Evolutionary conservation across 2,888 invertebrate genomes (phyloP).

Genomic region (Drosophila dives): DNA sequence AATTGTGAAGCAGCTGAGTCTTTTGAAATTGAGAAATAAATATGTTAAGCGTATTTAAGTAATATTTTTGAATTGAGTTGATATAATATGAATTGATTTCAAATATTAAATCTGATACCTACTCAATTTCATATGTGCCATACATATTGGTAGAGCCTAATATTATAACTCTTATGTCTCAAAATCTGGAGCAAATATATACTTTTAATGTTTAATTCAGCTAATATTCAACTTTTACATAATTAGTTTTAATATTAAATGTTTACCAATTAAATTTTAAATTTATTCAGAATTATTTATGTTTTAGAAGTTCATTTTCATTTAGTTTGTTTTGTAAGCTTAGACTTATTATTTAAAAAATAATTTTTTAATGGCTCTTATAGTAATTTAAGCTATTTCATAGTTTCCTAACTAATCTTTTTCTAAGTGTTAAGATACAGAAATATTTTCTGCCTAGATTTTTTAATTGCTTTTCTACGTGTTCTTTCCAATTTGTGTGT

Average conservation of each 20-base stretch:
- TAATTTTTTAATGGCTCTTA: not conserved
- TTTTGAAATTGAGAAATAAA: not conserved
- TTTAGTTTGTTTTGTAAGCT: not conserved
- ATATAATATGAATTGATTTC: not conserved
- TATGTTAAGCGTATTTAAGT: not conserved
- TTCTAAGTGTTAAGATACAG: not conserved
- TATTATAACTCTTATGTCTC: not conserved
- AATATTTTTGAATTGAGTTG: not conserved
- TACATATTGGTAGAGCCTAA: not conserved
- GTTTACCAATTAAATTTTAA: too few relatives aligned
- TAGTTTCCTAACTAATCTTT: not conserved
- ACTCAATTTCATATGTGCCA: not conserved
- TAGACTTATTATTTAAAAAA: not conserved
- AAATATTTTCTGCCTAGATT: not conserved
- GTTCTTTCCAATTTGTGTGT: not conserved
- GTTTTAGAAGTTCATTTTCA: too few relatives aligned
- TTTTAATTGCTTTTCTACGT: not conserved
- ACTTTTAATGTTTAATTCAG: not conserved
- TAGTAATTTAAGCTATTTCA: not conserved
- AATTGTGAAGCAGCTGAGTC: constrained; percentile 15
- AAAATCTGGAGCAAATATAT: not conserved
- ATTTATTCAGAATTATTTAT: too few relatives aligned
- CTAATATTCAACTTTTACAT: not conserved
- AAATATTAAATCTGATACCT: not conserved
- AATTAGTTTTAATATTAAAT: too few relatives aligned